Conservation (phyloP, 2,888 invertebrate genomes). For the Holacanthella duospinosa region DNA sequence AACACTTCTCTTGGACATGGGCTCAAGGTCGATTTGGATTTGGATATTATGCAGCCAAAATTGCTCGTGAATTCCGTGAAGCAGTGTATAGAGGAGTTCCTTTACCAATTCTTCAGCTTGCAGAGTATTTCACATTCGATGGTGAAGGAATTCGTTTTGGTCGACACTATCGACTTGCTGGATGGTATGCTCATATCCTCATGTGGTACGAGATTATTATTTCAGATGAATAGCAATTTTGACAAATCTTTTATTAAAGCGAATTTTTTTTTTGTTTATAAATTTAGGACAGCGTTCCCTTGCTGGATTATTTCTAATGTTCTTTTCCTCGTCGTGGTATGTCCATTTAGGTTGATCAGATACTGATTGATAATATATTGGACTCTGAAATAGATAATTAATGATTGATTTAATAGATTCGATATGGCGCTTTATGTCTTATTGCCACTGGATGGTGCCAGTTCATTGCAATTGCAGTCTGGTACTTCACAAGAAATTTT, state of each 20-base stretch:
- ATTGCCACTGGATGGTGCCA: conserved; percentile 46
- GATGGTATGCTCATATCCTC: conserved; percentile 51
- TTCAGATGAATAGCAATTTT: neutral
- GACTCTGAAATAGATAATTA: too few species aligned
- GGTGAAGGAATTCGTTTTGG: conserved; percentile 50
- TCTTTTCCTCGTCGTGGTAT: conserved; percentile 47
- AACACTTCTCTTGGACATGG: conserved; percentile 53
- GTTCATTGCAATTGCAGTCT: conserved; percentile 47
- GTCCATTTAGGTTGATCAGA: too few species aligned
- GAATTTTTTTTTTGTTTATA: neutral
- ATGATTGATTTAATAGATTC: too few species aligned
- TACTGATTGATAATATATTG: too few species aligned
- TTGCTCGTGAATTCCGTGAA: conserved; percentile 48
- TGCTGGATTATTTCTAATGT: conserved; percentile 50
- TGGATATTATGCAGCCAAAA: conserved; percentile 50
- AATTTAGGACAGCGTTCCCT: conserved; percentile 47
- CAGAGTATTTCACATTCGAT: conserved; percentile 53
- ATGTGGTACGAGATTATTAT: conserved; percentile 46
- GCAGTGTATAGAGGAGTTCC: conserved; percentile 50
- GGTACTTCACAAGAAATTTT: conserved; percentile 47
- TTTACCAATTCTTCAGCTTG: conserved; percentile 51
- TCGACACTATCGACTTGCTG: conserved; percentile 45
- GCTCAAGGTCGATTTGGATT: conserved; percentile 52
- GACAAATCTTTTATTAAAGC: neutral
- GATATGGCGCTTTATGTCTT: conserved; percentile 47